Base-by-base conservation (phyloP, 2,888 invertebrate species). In the Aleiodes testaceus region DNA sequence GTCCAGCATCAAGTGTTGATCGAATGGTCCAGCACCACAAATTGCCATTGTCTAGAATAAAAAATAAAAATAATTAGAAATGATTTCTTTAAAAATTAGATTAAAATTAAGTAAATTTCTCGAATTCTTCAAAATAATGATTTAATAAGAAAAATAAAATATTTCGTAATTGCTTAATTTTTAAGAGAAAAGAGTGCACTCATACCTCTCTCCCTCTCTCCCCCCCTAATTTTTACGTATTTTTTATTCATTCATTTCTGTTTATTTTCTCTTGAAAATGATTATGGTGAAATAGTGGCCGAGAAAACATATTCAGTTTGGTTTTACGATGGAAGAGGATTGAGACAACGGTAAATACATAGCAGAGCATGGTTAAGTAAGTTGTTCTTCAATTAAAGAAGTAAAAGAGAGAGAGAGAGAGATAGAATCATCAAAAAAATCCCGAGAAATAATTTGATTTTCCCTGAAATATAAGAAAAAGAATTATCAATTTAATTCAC, bases 81-180 rank as follows among this genome's bases (percentile, higher is more conserved):
- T 52, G 47, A n/a, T n/a, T n/a, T n/a, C n/a, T n/a, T n/a, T n/a
- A n/a, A n/a, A n/a, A n/a, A n/a, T n/a, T n/a, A n/a, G n/a, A n/a
- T n/a, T n/a, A n/a, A n/a, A n/a, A n/a, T n/a, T n/a, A n/a, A n/a
- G n/a, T n/a, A n/a, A n/a, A n/a, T n/a, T n/a, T n/a, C n/a, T n/a
- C n/a, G n/a, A n/a, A n/a, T 12, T 26, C 5, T 26, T 18, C 42
- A 53, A 53, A 22, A 61, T 45, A 72, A 45, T 18, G 53, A 50
- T 64, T 61, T 20, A 1, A 7, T 7, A 63, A 18, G n/a, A 50
- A 53, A 64, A 30, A 45, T 63, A 26, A 26, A 63, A 1, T 20
- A 66, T 22, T 11, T 30, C n/a, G 82, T 86, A 86, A 85, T 86
- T 86, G 84, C 85, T 85, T 86, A 86, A 86, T 86, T 86, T 85